These are phyloP conservation scores for Porites lutea DNA, from an alignment of 64 coral and sea anemone genomes.

Conservation along the genomic window DNA sequence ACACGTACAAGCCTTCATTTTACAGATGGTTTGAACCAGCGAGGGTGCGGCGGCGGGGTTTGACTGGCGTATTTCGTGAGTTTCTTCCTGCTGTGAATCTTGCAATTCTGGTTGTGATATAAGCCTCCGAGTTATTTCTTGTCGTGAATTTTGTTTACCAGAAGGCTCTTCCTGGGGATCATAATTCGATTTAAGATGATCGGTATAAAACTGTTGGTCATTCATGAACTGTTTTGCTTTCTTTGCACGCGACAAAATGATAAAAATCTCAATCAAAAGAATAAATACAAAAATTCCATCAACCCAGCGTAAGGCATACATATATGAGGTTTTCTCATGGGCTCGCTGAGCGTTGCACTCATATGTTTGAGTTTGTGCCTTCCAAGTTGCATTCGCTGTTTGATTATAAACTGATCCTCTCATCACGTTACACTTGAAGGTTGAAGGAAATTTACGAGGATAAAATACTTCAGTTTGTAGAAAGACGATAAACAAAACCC, in stretches of 20 bases:
- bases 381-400: background rate
- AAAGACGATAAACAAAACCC: too few relatives aligned
- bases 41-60: too few relatives aligned
- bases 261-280: background rate
- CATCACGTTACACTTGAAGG: too few relatives aligned
- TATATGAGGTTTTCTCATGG: background rate
- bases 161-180: too few relatives aligned
- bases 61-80: too few relatives aligned
- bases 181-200: background rate
- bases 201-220: background rate
- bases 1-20: too few relatives aligned
- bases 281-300: background rate
- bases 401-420: background rate
- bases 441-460: background rate
- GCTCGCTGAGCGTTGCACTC: background rate
- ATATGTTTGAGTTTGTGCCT: background rate
- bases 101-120: too few relatives aligned
- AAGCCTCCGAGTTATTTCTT: too few relatives aligned
- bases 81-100: too few relatives aligned
- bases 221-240: background rate
- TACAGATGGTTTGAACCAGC: background rate
- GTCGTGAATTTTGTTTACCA: too few relatives aligned
- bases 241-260: background rate
- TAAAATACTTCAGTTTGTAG: too few relatives aligned
- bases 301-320: background rate